Evolutionary conservation across 2,888 invertebrate species (phyloP).

Genomic region (Agrypnus murinus): DNA sequence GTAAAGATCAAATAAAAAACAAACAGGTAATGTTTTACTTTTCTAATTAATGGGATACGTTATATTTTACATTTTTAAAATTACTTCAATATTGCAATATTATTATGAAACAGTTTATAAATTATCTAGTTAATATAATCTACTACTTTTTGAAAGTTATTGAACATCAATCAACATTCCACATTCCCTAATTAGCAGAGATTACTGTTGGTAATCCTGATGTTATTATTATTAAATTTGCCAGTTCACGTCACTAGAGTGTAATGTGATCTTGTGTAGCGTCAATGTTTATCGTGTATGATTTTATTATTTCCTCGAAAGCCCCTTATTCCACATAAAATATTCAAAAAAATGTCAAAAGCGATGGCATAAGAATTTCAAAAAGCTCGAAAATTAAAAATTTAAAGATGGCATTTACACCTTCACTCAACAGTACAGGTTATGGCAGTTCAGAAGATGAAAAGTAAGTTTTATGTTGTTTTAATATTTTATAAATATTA

Average conservation of each 20-base stretch:
- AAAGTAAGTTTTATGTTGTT: constrained; percentile 39
- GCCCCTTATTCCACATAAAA: not conserved
- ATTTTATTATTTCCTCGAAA: not conserved
- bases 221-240: constrained; percentile 21
- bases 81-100: too few species aligned
- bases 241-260: not conserved
- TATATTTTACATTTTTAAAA: too few species aligned
- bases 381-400: not conserved
- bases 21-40: too few species aligned
- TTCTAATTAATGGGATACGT: too few species aligned
- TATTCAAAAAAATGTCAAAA: not conserved
- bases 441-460: constrained; percentile 37
- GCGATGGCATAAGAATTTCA: not conserved
- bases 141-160: too few species aligned
- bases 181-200: too few species aligned
- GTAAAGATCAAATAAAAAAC: too few species aligned
- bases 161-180: too few species aligned
- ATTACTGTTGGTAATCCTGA: constrained; percentile 14
- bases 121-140: too few species aligned
- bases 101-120: too few species aligned
- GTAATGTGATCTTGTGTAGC: constrained; percentile 2
- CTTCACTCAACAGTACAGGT: constrained; percentile 25
- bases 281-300: constrained; percentile 12
- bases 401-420: constrained; percentile 28
- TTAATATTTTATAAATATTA: constrained; percentile 10